Percentiles rank a stretch among this genome's conserved stretches.
Conservation (phyloP, 2,113 vertebrate genomes). For the Terrapene triunguis region DNA sequence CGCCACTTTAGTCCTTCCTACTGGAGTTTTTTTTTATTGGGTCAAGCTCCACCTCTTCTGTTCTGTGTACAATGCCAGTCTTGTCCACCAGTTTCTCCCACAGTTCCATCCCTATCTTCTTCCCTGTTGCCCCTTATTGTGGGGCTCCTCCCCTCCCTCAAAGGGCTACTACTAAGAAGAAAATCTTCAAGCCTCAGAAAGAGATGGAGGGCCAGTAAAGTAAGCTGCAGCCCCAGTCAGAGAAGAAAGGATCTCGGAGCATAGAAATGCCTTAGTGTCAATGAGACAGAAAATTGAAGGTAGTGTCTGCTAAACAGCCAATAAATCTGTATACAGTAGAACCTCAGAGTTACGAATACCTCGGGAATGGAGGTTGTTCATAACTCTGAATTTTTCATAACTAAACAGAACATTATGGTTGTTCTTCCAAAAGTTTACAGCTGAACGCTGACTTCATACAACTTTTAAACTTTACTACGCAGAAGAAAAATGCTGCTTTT, state of each 20-base stretch:
- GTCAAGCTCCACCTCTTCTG: neutral
- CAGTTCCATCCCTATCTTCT: neutral
- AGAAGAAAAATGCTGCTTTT: too few species aligned
- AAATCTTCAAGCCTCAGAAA: too few species aligned
- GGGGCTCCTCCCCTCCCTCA: neutral
- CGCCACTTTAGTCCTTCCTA: neutral
- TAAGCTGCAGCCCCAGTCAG: too few species aligned
- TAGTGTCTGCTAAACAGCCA: neutral
- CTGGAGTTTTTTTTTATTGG: neutral
- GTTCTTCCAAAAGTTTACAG: too few species aligned
- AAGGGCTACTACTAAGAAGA: too few species aligned
- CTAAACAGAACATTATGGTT: too few species aligned
- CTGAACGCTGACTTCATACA: too few species aligned
- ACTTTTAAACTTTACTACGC: too few species aligned
- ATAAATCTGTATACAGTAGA: neutral
- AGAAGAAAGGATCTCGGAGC: too few species aligned
- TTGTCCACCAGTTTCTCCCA: neutral
- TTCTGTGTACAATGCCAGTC: neutral
- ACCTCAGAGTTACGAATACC: neutral
- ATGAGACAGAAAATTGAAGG: neutral
- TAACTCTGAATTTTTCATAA: too few species aligned
- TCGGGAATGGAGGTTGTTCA: too few species aligned
- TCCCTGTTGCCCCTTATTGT: neutral
- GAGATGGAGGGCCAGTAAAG: too few species aligned
- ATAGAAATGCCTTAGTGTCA: neutral